phyloP scores from a whole-genome alignment of 2,888 invertebrate genomes.

The Machimus atricapillus region DNA sequence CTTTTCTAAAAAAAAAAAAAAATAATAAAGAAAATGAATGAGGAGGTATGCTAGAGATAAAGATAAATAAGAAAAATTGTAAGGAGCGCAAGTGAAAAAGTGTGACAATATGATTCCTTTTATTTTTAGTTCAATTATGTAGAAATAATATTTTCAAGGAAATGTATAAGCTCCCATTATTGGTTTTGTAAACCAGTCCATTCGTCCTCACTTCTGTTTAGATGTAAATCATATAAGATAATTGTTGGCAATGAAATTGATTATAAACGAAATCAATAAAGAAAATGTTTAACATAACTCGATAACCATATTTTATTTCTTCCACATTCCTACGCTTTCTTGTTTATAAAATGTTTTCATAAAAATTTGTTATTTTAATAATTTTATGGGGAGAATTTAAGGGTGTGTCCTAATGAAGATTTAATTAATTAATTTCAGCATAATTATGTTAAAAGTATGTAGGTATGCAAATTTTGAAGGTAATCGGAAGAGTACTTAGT shows the following conservation, averaged over 20 bases:
- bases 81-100: not conserved
- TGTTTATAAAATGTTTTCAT: not conserved
- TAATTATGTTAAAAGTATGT: too few species aligned
- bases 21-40: not conserved
- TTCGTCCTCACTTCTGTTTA: conserved; percentile 29
- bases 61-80: not conserved
- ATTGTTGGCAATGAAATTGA: conserved; percentile 39
- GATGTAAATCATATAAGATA: conserved; percentile 24
- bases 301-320: not conserved
- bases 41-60: not conserved
- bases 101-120: conserved; percentile 10
- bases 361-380: not conserved
- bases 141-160: not conserved
- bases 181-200: conserved; percentile 36
- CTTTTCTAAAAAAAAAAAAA: not conserved
- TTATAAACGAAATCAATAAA: conserved; percentile 29
- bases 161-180: not conserved
- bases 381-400: too few species aligned
- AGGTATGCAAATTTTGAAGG: too few species aligned
- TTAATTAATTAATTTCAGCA: too few species aligned
- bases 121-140: not conserved
- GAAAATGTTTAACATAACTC: conserved; percentile 5
- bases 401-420: too few species aligned
- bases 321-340: too few species aligned
- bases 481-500: too few species aligned